Evolutionary conservation across 2,888 invertebrate genomes (phyloP), one percentile per base, ranked within the genome.

Genomic region (Pocota personata): DNA sequence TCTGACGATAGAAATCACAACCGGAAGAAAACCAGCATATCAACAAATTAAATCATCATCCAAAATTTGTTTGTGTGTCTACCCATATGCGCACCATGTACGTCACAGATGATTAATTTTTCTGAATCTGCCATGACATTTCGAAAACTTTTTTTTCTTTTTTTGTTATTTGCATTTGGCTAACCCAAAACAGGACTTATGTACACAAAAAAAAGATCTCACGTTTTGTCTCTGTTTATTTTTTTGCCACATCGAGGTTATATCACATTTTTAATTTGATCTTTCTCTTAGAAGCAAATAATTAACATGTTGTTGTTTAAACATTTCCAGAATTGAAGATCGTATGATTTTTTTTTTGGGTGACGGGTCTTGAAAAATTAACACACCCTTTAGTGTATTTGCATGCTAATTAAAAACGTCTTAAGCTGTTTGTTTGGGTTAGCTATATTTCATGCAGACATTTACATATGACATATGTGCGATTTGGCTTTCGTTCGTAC

Each of bases 341-440:
- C 37, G 73, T 62, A 67, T 60, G 73, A 73, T 66, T 58, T 6
- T 40, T 37, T 37, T 1, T 37, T 40, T 40, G 40, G 40, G 32
- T 55, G 73, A 55, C 62, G 67, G 57, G 64, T 58, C 35, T 43
- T 50, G 50, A 48, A 40, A 30, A 46, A 79, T 58, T 80, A 84
- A 43, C 83, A 57, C 79, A 40, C 48, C 64, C 69, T 50, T 52
- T n/a, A 14, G 50, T 19, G 50, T 50, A 55, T 71, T 75, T 75
- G 75, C 80, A 62, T 80, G 80, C 50, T 80, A 84, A 84, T 84
- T 84, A 76, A 84, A 79, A 66, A 14, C 48, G 14, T 57, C 24
- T 50, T 12, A 8, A 8, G 27, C 4, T 58, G 35, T 78, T 67
- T 78, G 43, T 58, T 66, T 50, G 60, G 67, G 16, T 52, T 71